These are phyloP conservation scores for Apodemus speciosus DNA, from an alignment of 2,113 vertebrate genomes.

Conservation along the genomic window DNA sequence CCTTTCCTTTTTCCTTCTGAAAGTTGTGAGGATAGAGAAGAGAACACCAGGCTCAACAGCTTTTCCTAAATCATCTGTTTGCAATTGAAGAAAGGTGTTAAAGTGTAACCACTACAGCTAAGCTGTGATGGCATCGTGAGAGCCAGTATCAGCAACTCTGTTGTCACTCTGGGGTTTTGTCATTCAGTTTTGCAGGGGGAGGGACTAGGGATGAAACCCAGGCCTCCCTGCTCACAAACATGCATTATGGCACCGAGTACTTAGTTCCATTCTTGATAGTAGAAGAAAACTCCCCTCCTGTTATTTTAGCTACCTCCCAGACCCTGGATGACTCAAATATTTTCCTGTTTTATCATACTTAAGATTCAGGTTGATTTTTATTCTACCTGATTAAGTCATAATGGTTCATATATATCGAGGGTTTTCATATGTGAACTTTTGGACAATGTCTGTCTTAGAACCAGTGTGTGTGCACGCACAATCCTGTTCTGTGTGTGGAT, in stretches of 20 bases:
- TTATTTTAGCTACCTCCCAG: neutral
- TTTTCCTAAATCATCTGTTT: neutral
- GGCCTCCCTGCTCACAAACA: neutral
- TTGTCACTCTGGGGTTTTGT: neutral
- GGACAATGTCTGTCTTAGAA: slow-evolving; percentile 20
- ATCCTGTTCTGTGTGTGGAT: slow-evolving; percentile 9
- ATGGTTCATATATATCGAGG: neutral
- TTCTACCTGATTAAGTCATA: slow-evolving; percentile 1
- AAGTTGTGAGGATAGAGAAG: neutral
- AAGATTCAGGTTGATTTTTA: slow-evolving; percentile 39
- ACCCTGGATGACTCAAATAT: neutral
- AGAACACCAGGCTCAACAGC: neutral
- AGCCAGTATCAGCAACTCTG: neutral
- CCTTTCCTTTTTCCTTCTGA: neutral
- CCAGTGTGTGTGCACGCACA: neutral
- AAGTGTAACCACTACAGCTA: neutral
- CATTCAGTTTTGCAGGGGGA: neutral
- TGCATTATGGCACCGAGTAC: neutral
- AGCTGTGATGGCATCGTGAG: neutral
- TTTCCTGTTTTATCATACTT: slow-evolving; percentile 16
- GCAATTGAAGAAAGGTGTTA: neutral
- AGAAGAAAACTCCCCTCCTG: neutral
- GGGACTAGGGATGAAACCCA: neutral
- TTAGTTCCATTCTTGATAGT: neutral
- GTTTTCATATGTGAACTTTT: neutral